Evolutionary conservation across 1,140 invertebrate genomes (phyloP), one percentile per base, ranked within the genome.

Genomic region (Drosophila elegans): DNA sequence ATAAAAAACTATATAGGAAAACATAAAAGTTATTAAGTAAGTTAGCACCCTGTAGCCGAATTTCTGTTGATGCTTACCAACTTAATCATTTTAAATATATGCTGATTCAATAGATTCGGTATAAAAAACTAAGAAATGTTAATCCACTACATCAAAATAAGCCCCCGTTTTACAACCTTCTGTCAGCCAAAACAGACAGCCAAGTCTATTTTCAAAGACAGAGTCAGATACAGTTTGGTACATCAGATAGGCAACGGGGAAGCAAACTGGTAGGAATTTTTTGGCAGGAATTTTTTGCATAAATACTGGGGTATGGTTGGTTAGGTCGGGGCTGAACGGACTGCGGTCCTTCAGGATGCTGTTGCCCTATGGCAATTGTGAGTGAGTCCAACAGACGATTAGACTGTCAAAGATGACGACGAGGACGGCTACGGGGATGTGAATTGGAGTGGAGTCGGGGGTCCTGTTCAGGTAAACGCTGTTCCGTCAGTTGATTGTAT

Each of bases 211-310:
- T 86, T n/a, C 27, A 74, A 69, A 69, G 59, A 36, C 51, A 68
- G 32, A 48, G 45, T 41, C 56, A 29, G 51, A 64, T 45, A 38
- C 29, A 54, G 38, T 36, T 10, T 11, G 36, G 64, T 27, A 48
- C 36, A 38, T 54, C 42, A 56, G 67, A 69, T n/a, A 16, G 49
- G 16, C 38, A 16, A 12, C 16, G 11, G 46, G 41, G 38, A 34
- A 34, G 39, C 25, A 29, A 13, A 27, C 11, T 12, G 10, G 36
- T 46, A 34, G n/a, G n/a, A n/a, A n/a, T n/a, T n/a, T n/a, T n/a
- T n/a, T 27, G 56, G 62, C 49, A 75, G 69, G 66, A 78, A 75
- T 64, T 73, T 86, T 86, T 86, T 88, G 74, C 78, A 88, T 88
- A 86, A 85, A 76, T 66, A 72, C 63, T 71, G 32, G 64, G 67